A percentile compares a stretch with the other conserved stretches of the same genome.
These are phyloP conservation scores for Odontothrips loti DNA, from an alignment of 2,888 invertebrate genomes.

Conservation along the genomic window DNA sequence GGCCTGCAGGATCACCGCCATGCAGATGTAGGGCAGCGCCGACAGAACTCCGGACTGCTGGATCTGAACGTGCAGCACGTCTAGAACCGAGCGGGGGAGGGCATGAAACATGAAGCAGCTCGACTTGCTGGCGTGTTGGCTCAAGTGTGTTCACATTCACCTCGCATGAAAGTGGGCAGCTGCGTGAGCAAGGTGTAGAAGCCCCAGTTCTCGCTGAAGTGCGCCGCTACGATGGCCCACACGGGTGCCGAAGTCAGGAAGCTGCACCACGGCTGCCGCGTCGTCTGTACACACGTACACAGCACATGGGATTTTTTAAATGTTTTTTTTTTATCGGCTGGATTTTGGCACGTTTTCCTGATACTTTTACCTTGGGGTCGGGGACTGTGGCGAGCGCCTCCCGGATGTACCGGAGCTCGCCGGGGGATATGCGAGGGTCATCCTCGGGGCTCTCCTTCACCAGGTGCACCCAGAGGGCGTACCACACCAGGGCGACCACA, in stretches of 20 bases:
- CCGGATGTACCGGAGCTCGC: conserved; percentile 70
- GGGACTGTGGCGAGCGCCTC: conserved; percentile 45
- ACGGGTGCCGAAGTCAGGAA: conserved; percentile 73
- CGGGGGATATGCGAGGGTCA: conserved; percentile 66
- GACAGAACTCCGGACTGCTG: conserved; percentile 77
- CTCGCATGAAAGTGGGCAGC: conserved; percentile 76
- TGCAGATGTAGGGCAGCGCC: conserved; percentile 82
- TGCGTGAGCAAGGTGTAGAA: conserved; percentile 81
- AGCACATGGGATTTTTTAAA: neutral
- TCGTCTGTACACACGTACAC: conserved; percentile 41
- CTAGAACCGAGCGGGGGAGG: conserved; percentile 48
- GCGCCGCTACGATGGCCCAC: conserved; percentile 78
- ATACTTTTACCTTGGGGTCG: neutral
- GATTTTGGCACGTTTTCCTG: neutral
- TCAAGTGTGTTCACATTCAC: conserved; percentile 46
- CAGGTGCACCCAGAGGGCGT: conserved; percentile 62
- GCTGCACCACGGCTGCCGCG: conserved; percentile 66
- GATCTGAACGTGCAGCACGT: conserved; percentile 66
- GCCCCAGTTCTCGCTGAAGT: conserved; percentile 87
- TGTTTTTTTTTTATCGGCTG: neutral
- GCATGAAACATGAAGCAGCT: conserved; percentile 29
- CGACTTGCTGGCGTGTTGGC: no score
- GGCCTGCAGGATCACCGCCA: conserved; percentile 74
- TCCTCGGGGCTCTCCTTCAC: conserved; percentile 70
- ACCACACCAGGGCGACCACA: conserved; percentile 66